Evolutionary conservation across 2,888 invertebrate species (phyloP), one percentile per base, ranked within the genome.

Genomic region (Melanotus villosus): DNA sequence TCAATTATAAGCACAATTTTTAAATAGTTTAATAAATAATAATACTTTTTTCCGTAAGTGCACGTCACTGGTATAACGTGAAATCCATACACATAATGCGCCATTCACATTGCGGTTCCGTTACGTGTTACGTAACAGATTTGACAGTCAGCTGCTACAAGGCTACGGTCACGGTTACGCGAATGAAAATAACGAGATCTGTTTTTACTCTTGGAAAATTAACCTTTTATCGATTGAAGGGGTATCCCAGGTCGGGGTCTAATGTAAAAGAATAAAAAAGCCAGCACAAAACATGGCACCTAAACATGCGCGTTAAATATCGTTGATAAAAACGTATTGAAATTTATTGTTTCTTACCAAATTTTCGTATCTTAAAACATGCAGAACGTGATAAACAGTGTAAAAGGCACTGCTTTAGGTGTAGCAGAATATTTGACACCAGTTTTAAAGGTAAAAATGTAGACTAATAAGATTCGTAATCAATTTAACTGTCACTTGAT

Each of bases 351-450:
- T 3, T 19, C 7, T 14, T 19, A 10, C 21, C n/a, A 38, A 3
- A 41, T 21, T 23, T 26, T 12, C 4, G 12, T 9, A 34, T 26
- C 36, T n/a, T n/a, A n/a, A n/a, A 56, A 16, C 36, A 98, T 99
- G 98, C 97, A 98, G 86, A 96, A 94, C 88, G 92, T 99, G 63
- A 93, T 98, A 69, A 99, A 99, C 84, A 91, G 93, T 26, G 93
- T 99, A 4, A 99, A 99, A 86, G 96, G 98, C 56, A 96, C 95
- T 47, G 98, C 98, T 26, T 88, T 99, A 21, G 96, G 95, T 74
- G 96, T 99, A 30, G 99, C 98, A 18, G 98, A 98, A 83, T 96
- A 95, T 85, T 88, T 99, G 80, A 98, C 98, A 73, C 99, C 99
- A 60, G 93, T 99, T 60, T 86, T 99, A 68, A 98, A 96, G 92